Conservation (phyloP, 2,888 invertebrate species). For the Limnephilus auricula region DNA sequence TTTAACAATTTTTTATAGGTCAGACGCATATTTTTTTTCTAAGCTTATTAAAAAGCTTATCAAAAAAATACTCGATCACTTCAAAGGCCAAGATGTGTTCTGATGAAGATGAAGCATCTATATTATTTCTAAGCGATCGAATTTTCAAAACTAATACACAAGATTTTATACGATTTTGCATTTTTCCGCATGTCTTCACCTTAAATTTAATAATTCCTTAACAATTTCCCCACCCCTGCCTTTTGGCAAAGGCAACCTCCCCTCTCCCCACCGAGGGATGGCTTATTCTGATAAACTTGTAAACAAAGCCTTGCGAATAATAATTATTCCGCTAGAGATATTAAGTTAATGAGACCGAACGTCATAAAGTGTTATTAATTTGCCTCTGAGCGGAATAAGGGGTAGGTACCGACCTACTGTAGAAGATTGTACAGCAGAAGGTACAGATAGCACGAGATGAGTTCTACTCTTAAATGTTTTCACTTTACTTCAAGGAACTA, state of each 20-base stretch:
- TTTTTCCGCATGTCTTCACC: no score
- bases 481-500: no score
- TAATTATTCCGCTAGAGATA: slow-evolving; percentile 64
- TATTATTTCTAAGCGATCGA: no score
- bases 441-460: neutral
- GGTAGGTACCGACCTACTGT: neutral
- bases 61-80: no score
- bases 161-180: no score
- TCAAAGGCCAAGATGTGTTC: no score
- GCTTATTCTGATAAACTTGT: slow-evolving; percentile 65
- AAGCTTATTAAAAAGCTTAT: no score
- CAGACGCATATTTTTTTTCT: no score
- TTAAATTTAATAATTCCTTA: neutral
- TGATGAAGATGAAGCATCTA: no score
- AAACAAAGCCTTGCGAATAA: slow-evolving; percentile 62
- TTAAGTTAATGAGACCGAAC: slow-evolving; percentile 65
- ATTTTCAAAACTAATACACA: no score
- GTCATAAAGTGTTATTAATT: slow-evolving; percentile 65
- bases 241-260: neutral
- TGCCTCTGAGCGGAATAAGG: slow-evolving; percentile 1
- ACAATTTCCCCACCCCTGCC: neutral
- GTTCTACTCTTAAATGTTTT: no score
- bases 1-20: no score
- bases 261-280: slow-evolving; percentile 50
- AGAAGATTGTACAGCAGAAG: neutral